Conservation (phyloP, 2,113 vertebrate species). For the Notiomystis cincta region DNA sequence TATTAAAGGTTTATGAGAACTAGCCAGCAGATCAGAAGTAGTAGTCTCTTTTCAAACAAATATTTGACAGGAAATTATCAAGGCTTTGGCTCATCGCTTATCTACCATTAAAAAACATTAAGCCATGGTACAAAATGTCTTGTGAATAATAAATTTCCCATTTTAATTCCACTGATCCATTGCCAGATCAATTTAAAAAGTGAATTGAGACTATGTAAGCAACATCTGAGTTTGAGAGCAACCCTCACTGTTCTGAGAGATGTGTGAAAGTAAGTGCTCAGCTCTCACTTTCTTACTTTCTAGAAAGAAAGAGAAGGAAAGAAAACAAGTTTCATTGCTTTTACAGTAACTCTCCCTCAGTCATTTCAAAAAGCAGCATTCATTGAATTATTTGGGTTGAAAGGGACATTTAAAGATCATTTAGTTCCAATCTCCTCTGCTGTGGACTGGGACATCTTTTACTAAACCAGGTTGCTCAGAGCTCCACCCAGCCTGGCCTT, state of each 20-base stretch:
- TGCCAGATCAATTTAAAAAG: slow-evolving; percentile 39
- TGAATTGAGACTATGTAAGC: neutral
- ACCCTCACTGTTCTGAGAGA: neutral
- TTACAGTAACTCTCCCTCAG: neutral
- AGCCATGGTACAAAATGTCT: slow-evolving; percentile 13
- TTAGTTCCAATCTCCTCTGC: neutral
- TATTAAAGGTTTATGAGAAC: slow-evolving; percentile 46
- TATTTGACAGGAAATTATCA: slow-evolving; percentile 37
- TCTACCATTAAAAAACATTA: slow-evolving; percentile 46
- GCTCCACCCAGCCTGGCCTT: neutral
- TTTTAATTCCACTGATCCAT: slow-evolving; percentile 1
- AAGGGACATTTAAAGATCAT: neutral
- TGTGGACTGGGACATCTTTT: neutral
- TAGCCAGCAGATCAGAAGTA: slow-evolving; percentile 32
- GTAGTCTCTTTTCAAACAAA: slow-evolving; percentile 30
- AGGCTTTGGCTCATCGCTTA: neutral
- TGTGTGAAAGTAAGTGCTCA: neutral
- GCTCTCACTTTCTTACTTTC: neutral
- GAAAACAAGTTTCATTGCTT: neutral
- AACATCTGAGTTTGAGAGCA: neutral
- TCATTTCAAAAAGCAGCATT: neutral
- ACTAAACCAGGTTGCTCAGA: neutral
- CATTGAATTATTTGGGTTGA: neutral
- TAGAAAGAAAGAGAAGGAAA: neutral
- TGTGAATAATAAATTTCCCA: slow-evolving; percentile 11